Conservation (phyloP, 2,113 vertebrate species). For the Tragulus kanchil region DNA sequence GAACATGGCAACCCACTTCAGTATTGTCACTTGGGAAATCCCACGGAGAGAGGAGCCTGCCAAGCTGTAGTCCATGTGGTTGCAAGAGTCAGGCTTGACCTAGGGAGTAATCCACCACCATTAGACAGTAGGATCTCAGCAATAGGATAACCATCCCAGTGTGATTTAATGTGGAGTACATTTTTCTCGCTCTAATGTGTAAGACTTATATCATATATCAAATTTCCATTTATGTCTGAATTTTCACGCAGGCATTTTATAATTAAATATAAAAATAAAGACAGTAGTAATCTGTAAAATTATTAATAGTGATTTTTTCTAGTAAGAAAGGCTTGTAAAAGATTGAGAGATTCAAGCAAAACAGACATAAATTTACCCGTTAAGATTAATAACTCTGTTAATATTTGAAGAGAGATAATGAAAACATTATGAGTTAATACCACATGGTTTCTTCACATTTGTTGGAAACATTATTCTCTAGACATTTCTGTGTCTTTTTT, state of each 20-base stretch:
- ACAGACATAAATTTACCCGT: neutral
- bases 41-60: neutral
- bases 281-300: neutral
- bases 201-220: neutral
- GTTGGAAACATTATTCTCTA: neutral
- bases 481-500: neutral
- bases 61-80: neutral
- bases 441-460: neutral
- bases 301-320: neutral
- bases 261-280: neutral
- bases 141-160: neutral
- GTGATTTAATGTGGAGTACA: neutral
- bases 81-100: neutral
- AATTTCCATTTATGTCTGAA: neutral
- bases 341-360: neutral
- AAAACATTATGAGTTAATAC: neutral
- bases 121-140: neutral
- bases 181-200: neutral
- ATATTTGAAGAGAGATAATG: neutral
- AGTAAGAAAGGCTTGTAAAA: neutral
- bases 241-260: neutral
- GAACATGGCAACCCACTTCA: neutral
- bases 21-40: neutral
- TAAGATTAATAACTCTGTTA: neutral
- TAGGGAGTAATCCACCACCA: neutral